Base-by-base conservation (phyloP, 1,140 invertebrate species). In the Thaumetopoea pityocampa region DNA sequence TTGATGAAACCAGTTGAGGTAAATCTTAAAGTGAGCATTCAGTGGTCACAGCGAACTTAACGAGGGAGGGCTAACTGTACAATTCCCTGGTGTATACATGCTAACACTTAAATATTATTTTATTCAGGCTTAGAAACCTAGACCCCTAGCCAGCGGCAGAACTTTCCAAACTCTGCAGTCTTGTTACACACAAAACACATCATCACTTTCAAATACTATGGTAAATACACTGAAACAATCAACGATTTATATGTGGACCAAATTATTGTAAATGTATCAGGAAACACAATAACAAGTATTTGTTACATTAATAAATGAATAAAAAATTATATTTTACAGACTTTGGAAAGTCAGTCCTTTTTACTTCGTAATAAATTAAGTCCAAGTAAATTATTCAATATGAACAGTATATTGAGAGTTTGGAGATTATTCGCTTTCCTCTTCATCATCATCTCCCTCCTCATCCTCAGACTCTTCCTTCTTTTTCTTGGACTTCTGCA, bases 291-390 rank as follows among this genome's bases (percentile, higher is more conserved):
- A 41, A 42, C 45, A 26, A 47, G 53, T 51, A 47, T 51, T 40
- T 43, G 51, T 29, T 30, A 27, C 32, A 28, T 30, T 51, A 54
- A 29, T 26, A 60, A 49, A 62, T 40, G 24, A 19, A 62, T 53
- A 60, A 60, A 63, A 60, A 57, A 43, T 45, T 56, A 58, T 63
- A 49, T 46, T 28, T 64, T 67, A 77, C 77, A 79, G 78, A 82
- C 67, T 80, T 82, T 84, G 78, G 78, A 84, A 84, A 84, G 77
- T 74, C 68, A 76, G 69, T 80, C 68, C 76, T 56, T 71, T 76
- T 80, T 79, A 79, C 63, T 76, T 78, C 73, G 76, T 76, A 86
- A 85, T 85, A 85, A 86, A 85, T 85, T 85, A 86, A 86, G 79
- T 80, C 76, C 74, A 77, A 85, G 74, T 83, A 83, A 85, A 84